These are phyloP conservation scores for Kryptopterus vitreolus DNA, from an alignment of 2,797 vertebrate genomes.

Conservation along the genomic window DNA sequence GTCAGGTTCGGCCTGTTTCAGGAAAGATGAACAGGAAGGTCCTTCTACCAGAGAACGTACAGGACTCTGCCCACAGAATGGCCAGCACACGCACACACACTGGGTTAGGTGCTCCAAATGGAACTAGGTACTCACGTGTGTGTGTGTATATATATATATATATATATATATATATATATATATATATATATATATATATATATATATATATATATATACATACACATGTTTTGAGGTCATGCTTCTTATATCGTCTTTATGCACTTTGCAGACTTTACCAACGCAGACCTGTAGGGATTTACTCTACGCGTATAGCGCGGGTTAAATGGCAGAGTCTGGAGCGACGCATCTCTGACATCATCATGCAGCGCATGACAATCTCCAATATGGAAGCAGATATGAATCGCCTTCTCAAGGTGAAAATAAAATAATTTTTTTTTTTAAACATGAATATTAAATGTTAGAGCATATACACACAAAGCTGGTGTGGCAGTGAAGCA, in stretches of 20 bases:
- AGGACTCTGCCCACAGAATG: constrained; percentile 79
- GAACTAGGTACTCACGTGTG: constrained; percentile 79
- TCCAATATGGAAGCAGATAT: constrained; percentile 98
- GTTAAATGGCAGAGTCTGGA: constrained; percentile 94
- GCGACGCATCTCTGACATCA: constrained; percentile 88
- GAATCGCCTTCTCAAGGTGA: constrained; percentile 92
- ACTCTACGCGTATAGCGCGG: constrained; percentile 84
- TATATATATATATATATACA: background rate
- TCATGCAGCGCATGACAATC: constrained; percentile 98
- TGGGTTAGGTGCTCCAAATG: constrained; percentile 74
- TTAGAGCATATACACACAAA: background rate
- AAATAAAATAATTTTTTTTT: background rate
- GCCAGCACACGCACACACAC: constrained; percentile 81
- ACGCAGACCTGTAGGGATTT: constrained; percentile 79
- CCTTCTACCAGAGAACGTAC: constrained; percentile 76
- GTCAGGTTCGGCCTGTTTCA: constrained; percentile 89
- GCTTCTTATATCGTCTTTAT: constrained; percentile 7
- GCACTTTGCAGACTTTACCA: constrained; percentile 75
- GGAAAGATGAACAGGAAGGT: constrained; percentile 85
- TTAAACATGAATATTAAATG: background rate
- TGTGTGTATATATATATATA: background rate
- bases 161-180: background rate
- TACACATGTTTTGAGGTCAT: background rate
- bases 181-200: background rate
- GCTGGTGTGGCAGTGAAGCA: background rate